Percentiles rank a stretch among this genome's conserved stretches.
Evolutionary conservation across 2,113 vertebrate genomes (phyloP).

Genomic region (Ptyas mucosa): DNA sequence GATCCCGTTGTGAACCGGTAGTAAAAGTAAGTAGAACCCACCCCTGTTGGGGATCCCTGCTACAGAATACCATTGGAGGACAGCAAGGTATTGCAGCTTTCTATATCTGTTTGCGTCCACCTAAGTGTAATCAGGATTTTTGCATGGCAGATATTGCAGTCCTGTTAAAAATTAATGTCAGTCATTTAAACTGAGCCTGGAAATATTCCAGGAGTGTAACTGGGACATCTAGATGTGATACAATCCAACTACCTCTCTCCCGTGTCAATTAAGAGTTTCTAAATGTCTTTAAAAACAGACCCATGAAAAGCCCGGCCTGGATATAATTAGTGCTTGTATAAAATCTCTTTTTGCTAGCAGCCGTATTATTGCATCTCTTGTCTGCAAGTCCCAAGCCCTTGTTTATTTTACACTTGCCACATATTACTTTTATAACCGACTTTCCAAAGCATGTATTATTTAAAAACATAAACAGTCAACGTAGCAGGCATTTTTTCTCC

Average conservation of each 20-base stretch:
- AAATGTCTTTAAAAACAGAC: neutral
- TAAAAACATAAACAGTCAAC: neutral
- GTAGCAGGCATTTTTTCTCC: neutral
- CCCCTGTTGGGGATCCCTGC: too few species aligned
- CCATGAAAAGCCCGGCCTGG: neutral
- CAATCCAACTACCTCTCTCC: neutral
- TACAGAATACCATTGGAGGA: neutral
- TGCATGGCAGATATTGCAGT: neutral
- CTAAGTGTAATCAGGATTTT: neutral
- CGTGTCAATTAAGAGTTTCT: neutral
- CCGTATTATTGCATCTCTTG: neutral
- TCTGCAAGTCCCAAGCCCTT: neutral
- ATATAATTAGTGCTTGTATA: neutral
- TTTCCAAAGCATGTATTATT: neutral
- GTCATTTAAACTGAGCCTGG: neutral
- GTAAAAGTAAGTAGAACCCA: too few species aligned
- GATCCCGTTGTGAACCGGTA: too few species aligned
- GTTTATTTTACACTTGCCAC: neutral
- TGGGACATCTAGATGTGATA: neutral
- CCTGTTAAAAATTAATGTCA: neutral
- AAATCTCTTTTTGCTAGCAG: neutral
- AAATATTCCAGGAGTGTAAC: neutral
- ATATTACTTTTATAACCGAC: neutral
- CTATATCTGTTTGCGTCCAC: neutral
- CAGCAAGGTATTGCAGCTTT: neutral